Evolutionary conservation across 2,113 vertebrate species (phyloP).

Genomic region (Lota lota): DNA sequence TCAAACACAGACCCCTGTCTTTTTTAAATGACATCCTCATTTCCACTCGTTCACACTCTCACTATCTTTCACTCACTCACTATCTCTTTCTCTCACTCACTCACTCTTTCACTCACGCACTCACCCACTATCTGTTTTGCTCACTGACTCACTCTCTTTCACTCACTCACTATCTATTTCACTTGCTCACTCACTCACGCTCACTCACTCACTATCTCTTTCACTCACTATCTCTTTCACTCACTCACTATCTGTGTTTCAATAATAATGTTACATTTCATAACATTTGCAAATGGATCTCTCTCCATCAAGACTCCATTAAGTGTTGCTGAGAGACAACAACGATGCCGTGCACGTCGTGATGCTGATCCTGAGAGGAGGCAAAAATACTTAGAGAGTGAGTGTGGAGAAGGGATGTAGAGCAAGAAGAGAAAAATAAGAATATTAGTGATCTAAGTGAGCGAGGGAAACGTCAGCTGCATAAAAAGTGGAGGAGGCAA

Average conservation of each 20-base stretch:
- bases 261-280: neutral
- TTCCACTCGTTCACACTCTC: no score
- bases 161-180: no score
- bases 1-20: no score
- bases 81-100: no score
- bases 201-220: no score
- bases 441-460: constrained; percentile 28
- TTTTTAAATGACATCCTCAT: no score
- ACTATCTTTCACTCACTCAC: no score
- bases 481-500: constrained; percentile 8
- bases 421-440: constrained; percentile 10
- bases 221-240: neutral
- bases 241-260: neutral
- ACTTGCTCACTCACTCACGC: no score
- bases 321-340: constrained; percentile 21
- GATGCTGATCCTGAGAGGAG: constrained; percentile 20
- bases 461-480: neutral
- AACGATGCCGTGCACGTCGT: constrained; percentile 1
- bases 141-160: no score
- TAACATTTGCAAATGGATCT: neutral
- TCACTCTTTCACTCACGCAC: no score
- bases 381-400: constrained; percentile 22
- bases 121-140: no score
- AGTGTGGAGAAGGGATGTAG: constrained; percentile 14
- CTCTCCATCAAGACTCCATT: constrained; percentile 16